Conservation (phyloP, 2,888 invertebrate species). For the Lissocephala sabroskyi region DNA sequence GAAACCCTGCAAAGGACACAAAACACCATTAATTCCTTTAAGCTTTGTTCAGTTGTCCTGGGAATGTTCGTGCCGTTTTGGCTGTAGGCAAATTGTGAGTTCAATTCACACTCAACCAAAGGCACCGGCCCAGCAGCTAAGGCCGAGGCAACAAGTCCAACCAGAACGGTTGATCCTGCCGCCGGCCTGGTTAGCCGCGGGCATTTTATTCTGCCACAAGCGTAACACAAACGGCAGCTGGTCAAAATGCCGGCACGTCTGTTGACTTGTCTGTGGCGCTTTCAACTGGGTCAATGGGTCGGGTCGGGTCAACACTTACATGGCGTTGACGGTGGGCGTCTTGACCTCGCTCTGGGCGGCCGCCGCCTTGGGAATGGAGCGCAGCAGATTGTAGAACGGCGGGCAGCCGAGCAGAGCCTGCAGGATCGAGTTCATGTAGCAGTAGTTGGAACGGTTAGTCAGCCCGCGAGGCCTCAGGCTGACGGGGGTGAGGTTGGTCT, state of each 20-base stretch:
- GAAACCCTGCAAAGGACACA: constrained; percentile 75
- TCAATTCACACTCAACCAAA: neutral
- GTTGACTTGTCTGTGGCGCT: constrained; percentile 67
- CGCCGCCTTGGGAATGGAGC: constrained; percentile 81
- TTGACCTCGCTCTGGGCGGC: constrained; percentile 75
- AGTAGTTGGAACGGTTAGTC: constrained; percentile 94
- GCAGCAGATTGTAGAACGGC: constrained; percentile 93
- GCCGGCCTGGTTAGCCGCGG: constrained; percentile 25
- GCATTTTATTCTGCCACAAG: constrained; percentile 59
- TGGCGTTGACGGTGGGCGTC: constrained; percentile 92
- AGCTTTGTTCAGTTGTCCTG: too few species aligned
- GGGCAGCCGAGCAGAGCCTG: constrained; percentile 96
- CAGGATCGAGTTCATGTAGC: constrained; percentile 95
- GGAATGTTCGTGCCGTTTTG: too few species aligned
- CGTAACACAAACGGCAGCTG: constrained; percentile 67
- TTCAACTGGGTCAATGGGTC: constrained; percentile 2
- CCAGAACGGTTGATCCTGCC: constrained; percentile 60
- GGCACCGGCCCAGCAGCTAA: constrained; percentile 30
- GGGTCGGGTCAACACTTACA: constrained; percentile 78
- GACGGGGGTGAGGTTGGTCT: constrained; percentile 84
- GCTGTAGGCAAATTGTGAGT: too few species aligned
- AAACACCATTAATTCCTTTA: too few species aligned
- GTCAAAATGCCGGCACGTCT: constrained; percentile 40
- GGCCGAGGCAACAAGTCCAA: constrained; percentile 25
- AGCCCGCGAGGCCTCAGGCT: constrained; percentile 91